phyloP scores from a whole-genome alignment of 2,797 vertebrate species.

The Knipowitschia caucasica region DNA sequence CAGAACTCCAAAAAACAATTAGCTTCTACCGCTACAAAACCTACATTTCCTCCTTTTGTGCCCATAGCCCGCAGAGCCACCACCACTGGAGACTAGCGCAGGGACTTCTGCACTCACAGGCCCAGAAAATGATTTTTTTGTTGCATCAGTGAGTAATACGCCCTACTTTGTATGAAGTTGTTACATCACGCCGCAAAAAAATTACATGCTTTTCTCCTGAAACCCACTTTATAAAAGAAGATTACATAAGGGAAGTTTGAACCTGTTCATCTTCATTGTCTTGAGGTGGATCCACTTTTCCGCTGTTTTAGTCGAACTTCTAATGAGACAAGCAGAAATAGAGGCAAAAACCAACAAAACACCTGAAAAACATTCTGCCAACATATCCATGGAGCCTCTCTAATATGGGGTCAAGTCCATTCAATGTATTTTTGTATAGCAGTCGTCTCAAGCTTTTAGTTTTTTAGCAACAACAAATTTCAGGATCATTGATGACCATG shows the following conservation, averaged over 20 bases:
- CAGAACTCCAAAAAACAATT: constrained; percentile 59
- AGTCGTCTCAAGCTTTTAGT: neutral
- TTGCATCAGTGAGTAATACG: constrained; percentile 64
- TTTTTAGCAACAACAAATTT: neutral
- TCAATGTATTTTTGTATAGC: no score
- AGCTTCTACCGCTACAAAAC: constrained; percentile 54
- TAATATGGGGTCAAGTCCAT: neutral
- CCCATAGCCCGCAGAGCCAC: constrained; percentile 54
- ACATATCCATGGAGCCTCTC: neutral
- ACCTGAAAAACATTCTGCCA: neutral
- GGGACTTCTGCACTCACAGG: constrained; percentile 36
- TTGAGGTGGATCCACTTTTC: constrained; percentile 9
- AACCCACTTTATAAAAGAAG: constrained; percentile 34
- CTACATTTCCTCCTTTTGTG: constrained; percentile 48
- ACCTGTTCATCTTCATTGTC: constrained; percentile 33
- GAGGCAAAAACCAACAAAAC: neutral
- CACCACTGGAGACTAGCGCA: constrained; percentile 42
- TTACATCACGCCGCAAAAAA: constrained; percentile 63
- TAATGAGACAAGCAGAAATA: neutral
- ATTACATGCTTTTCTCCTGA: constrained; percentile 48
- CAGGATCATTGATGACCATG: neutral
- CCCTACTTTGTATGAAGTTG: constrained; percentile 59
- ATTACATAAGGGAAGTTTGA: constrained; percentile 54
- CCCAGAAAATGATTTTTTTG: constrained; percentile 54
- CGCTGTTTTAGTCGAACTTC: neutral